These are phyloP conservation scores for Mesorhabditis spiculigera DNA, from an alignment of 2,888 invertebrate genomes.

Conservation along the genomic window DNA sequence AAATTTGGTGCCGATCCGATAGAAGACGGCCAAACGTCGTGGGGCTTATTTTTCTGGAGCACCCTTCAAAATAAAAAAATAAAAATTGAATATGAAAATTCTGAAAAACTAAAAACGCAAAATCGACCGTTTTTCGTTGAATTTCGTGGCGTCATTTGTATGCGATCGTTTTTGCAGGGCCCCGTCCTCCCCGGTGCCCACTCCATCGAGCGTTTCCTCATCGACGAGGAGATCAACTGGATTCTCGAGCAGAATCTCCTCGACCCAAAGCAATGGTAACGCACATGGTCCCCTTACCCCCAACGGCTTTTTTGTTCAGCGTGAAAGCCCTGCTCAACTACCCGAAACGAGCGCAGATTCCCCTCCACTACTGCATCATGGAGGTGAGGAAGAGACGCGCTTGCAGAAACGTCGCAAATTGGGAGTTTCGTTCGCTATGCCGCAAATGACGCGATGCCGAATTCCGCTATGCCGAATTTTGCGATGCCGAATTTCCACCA, in stretches of 20 bases:
- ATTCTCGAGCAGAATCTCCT: slow-evolving; percentile 82
- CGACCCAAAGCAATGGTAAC: slow-evolving; percentile 85
- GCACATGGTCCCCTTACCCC: background rate
- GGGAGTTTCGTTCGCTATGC: too few relatives aligned
- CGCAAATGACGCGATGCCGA: too few relatives aligned
- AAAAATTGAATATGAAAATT: background rate
- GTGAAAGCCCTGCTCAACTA: slow-evolving; percentile 86
- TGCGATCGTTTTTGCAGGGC: slow-evolving; percentile 52
- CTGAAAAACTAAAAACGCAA: background rate
- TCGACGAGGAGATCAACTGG: slow-evolving; percentile 92
- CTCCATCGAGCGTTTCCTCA: slow-evolving; percentile 92
- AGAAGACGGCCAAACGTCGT: too few relatives aligned
- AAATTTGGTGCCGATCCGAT: too few relatives aligned
- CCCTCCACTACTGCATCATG: slow-evolving; percentile 93
- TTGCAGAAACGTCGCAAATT: background rate
- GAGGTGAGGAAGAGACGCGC: slow-evolving; percentile 69
- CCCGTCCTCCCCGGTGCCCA: slow-evolving; percentile 82
- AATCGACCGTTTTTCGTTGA: slow-evolving; percentile 7
- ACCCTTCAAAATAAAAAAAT: background rate
- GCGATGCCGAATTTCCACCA: too few relatives aligned
- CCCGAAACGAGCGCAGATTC: slow-evolving; percentile 79
- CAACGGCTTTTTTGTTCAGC: slow-evolving; percentile 60
- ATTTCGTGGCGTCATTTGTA: background rate
- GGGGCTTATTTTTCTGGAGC: too few relatives aligned
- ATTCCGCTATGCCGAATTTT: too few relatives aligned